A percentile compares a stretch with the other conserved stretches of the same genome.
Evolutionary conservation across 2,797 vertebrate genomes (phyloP).

Genomic region (Xerus rutilus): DNA sequence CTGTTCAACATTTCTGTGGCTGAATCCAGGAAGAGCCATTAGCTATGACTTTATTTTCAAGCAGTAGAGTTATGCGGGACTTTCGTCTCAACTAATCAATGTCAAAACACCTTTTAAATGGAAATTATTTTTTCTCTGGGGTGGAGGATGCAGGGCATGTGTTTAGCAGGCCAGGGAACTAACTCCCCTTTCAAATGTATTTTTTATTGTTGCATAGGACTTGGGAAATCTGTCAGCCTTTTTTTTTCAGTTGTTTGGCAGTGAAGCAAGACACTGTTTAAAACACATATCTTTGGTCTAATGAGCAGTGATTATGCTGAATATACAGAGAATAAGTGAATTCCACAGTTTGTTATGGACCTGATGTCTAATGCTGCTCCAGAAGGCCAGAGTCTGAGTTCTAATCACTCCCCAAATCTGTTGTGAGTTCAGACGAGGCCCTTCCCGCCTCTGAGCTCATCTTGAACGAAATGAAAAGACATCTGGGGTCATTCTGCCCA

Average conservation of each 20-base stretch:
- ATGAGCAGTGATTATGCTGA: neutral
- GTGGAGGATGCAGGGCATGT: neutral
- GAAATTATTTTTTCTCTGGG: constrained; percentile 67
- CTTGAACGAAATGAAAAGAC: neutral
- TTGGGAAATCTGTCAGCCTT: neutral
- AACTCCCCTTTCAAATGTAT: neutral
- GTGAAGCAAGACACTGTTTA: constrained; percentile 37
- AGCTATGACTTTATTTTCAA: constrained; percentile 74
- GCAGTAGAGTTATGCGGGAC: constrained; percentile 51
- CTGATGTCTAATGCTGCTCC: neutral
- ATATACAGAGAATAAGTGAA: neutral
- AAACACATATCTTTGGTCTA: neutral
- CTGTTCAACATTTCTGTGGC: constrained; percentile 62
- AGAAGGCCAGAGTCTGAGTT: neutral
- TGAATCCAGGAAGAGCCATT: constrained; percentile 78
- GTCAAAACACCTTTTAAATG: constrained; percentile 75
- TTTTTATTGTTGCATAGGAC: constrained; percentile 8
- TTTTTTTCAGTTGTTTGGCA: neutral
- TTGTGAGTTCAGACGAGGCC: neutral
- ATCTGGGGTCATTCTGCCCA: neutral
- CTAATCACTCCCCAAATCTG: neutral
- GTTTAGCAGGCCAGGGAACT: constrained; percentile 14
- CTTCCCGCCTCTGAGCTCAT: neutral
- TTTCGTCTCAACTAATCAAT: constrained; percentile 78
- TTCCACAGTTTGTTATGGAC: neutral